A percentile compares a stretch with the other conserved stretches of the same genome.
Conservation (phyloP, 2,113 vertebrate genomes). For the Steatornis caripensis region DNA sequence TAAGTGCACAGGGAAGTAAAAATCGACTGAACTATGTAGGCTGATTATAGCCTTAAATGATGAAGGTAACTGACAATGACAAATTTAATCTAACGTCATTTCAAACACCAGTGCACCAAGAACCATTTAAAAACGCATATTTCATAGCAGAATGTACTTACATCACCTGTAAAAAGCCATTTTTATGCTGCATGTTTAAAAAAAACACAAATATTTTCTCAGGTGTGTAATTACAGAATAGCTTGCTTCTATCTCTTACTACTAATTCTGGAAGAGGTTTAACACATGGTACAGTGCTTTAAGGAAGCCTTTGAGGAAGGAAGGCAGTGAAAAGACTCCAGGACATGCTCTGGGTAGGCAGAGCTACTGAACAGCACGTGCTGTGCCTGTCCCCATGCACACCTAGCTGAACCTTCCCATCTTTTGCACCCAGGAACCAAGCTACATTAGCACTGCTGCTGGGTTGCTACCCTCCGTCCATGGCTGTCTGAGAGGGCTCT, state of each 20-base stretch:
- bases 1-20: constrained; percentile 14
- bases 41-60: constrained; percentile 61
- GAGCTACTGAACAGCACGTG: fast-evolving
- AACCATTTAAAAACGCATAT: constrained; percentile 30
- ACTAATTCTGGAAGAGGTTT: background rate
- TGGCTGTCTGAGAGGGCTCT: fast-evolving
- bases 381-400: background rate
- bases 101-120: constrained; percentile 2
- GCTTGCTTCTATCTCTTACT: background rate
- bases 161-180: background rate
- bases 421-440: fast-evolving
- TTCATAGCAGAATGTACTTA: constrained; percentile 31
- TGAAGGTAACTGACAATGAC: constrained; percentile 47
- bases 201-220: background rate
- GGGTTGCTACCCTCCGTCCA: background rate
- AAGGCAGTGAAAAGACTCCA: background rate
- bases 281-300: fast-evolving
- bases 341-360: background rate
- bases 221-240: background rate
- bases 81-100: constrained; percentile 1
- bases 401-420: background rate
- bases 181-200: background rate
- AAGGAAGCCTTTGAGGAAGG: background rate
- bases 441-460: fast-evolving
- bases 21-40: constrained; percentile 1